Base-by-base conservation (phyloP, 1,140 invertebrate species). In the Drosophila biarmipes region DNA sequence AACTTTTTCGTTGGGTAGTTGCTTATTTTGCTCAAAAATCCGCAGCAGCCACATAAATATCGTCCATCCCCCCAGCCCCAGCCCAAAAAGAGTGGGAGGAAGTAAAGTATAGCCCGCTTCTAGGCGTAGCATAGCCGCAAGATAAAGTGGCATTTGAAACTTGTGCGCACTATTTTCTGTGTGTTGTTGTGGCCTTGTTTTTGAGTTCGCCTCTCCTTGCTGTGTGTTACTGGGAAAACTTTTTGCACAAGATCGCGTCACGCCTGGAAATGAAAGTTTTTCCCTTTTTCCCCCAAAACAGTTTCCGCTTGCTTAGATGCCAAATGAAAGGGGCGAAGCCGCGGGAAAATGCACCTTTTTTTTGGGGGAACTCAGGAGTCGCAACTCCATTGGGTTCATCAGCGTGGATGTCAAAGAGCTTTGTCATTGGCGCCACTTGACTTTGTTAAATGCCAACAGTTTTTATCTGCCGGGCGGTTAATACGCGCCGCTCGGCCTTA, bases 101-200 rank as follows among this genome's bases (percentile, higher is more conserved):
- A 86, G 78, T 78, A 87, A 68, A 81, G 64, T 75, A 58, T 59
- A 71, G 66, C 68, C 45, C 14, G 37, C 67, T 77, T 42, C 37
- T 73, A 73, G 71, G 75, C 80, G 46, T 53, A 45, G 58, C 71
- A 14, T 72, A 48, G 48, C 58, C 81, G 62, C 67, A 87, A 81
- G 74, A 87, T 87, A 87, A 78, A 89, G 84, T 87, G 84, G 79
- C 82, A 82, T 79, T 89, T 87, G 79, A 87, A 87, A 82, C 75
- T 87, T 87, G 46, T 53, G 64, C 56, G 58, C 73, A 75, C 42
- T 61, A 86, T 24, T 73, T 74, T 64, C 64, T 64, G 40, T 69
- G 40, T 69, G 63, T 34, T 69, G 63, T 42, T 69, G 17, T 69
- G 29, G 43, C 31, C 49, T 42, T 56, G 38, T 68, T 62, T 67